Base-by-base conservation (phyloP, 2,113 vertebrate species). In the Thunnus maccoyii region DNA sequence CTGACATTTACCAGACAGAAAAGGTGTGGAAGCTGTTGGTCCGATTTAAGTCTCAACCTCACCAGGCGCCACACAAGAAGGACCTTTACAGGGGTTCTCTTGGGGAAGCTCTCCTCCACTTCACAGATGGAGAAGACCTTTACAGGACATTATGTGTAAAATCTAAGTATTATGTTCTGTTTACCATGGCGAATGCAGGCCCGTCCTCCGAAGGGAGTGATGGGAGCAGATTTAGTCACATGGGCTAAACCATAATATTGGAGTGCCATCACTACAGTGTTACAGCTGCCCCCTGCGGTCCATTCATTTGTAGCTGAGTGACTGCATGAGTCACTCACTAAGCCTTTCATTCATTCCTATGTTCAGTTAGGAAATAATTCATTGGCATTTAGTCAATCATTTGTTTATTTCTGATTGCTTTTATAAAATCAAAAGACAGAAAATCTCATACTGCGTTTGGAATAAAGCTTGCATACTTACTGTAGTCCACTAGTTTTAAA, bases 1-100 rank as follows among this genome's bases (percentile, higher is more conserved):
- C 79, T 89, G 90, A 89, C 88, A 89, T 88, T 89, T 89, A 70
- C 70, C 69, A 22, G 78, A 57, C 69, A 82, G 77, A 47, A 80
- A 81, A 87, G 87, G 82, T 86, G 72, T 80, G 61, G 71, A 62
- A 79, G 62, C 61, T 5, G 63, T 50, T 64, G 51, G 81, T 71
- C 76, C 17, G 3, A 83, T 84, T 87, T 82, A 80, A 82, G 78
- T 82, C 82, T 80, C 68, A 51, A 80, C 36, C 78, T 84, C 86
- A 80, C 50, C 52, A 50, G 69, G 78, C 32, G 1, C 70, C 75
- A 74, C 73, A 83, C 83, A 77, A 73, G 68, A 80, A 72, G 66
- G 76, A 91, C 89, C 85, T 89, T 89, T 89, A 72, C 52, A 48
- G 14, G 0, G 58, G 36, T 69, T 85, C 83, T 82, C 76, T 55